Base-by-base conservation (phyloP, 1,140 invertebrate species). In the Gerris buenoi region DNA sequence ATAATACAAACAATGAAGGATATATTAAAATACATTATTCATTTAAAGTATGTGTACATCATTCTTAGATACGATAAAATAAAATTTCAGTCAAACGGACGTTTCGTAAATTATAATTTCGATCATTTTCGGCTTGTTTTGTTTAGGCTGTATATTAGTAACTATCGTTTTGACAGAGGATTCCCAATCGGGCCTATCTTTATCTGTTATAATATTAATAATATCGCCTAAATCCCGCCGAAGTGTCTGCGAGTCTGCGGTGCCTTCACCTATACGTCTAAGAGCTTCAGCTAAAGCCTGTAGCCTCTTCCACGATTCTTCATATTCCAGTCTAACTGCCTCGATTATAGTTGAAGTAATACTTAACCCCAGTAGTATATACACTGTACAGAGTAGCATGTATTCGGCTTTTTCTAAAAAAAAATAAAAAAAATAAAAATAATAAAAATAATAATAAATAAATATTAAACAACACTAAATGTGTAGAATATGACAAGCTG, bases 301-400 rank as follows among this genome's bases (percentile, higher is more conserved):
- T 27, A 92, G 75, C 72, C 86, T 85, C 72, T 85, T 82, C 90
- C 90, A 93, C 66, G 88, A 90, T 70, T 89, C 85, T 10, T 88
- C 88, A 76, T 93, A 93, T 74, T 93, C 90, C 65, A 87, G 79
- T 64, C 90, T 78, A 33, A 93, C 89, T 68, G 93, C 78, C 77
- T 96, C 93, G 72, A 96, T 96, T 71, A 95, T 95, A 69, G 95
- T 97, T 1, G 93, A 92, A 1, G 95, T 95, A 59, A 98, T 76
- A 1, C 94, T 93, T 76, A 98, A 80, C 2, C 95, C 95, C 67
- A 97, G 86, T 65, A 97, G 81, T 71, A 97, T 91, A 78, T 97
- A 98, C 68, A 95, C 73, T 0, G 92, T 94, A 76, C 91, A 95
- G 1, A 91, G 78, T 65, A 96, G 78, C 86, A 95, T 91, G 76